Conservation (phyloP, 1,140 invertebrate species). For the Anoplolepis gracilipes region DNA sequence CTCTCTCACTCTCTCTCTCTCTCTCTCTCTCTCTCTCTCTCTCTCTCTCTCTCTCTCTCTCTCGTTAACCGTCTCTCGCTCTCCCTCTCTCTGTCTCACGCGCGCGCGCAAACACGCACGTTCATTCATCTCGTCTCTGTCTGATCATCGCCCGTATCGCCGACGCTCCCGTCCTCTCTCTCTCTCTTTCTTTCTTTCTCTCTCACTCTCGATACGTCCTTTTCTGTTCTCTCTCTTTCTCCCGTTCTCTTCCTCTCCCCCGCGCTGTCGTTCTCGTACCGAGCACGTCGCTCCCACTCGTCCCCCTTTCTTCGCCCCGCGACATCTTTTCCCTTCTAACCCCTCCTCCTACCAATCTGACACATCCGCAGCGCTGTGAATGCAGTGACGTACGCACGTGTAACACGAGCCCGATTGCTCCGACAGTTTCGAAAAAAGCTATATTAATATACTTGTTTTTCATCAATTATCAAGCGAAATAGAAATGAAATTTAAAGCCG, state of each 20-base stretch:
- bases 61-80: slow-evolving; percentile 44
- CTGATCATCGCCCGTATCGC: slow-evolving; percentile 26
- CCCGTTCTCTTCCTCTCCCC: not conserved
- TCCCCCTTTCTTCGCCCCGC: slow-evolving; percentile 46
- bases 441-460: not conserved
- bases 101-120: slow-evolving; percentile 71
- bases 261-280: slow-evolving; percentile 52
- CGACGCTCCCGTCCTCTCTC: slow-evolving; percentile 4
- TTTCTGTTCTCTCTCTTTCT: slow-evolving; percentile 59
- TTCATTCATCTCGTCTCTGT: slow-evolving; percentile 82
- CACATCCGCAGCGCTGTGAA: slow-evolving; percentile 66
- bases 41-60: slow-evolving; percentile 52
- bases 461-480: too few relatives aligned
- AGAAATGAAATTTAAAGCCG: too few relatives aligned
- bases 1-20: slow-evolving; percentile 36
- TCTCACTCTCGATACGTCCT: too few relatives aligned
- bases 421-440: not conserved
- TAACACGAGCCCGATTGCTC: not conserved
- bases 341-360: slow-evolving; percentile 46
- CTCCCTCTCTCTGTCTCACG: slow-evolving; percentile 76
- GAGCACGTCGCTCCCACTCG: slow-evolving; percentile 65
- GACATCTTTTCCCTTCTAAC: slow-evolving; percentile 28
- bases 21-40: slow-evolving; percentile 72
- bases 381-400: slow-evolving; percentile 38
- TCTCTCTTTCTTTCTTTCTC: slow-evolving; percentile 55